These are phyloP conservation scores for Stramonita haemastoma DNA, from an alignment of 2,888 invertebrate genomes.

Conservation along the genomic window DNA sequence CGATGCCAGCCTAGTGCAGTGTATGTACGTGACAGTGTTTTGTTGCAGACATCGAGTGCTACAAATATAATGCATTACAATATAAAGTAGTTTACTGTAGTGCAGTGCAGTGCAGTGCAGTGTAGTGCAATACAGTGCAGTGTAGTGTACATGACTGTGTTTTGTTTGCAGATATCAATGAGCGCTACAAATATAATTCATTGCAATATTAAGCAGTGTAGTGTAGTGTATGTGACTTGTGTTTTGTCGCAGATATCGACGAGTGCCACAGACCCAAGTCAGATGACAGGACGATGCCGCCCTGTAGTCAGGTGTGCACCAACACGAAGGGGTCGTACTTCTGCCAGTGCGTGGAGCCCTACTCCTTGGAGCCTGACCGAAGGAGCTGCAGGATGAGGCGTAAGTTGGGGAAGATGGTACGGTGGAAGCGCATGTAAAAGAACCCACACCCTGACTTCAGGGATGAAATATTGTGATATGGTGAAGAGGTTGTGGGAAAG, in stretches of 20 bases:
- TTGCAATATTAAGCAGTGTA: no score
- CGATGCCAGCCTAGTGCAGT: not conserved
- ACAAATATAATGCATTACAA: no score
- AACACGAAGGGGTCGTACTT: not conserved
- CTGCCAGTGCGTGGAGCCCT: not conserved
- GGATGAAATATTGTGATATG: no score
- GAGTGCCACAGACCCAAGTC: not conserved
- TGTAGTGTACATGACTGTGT: no score
- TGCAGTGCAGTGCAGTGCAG: no score
- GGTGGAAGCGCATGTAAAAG: not conserved
- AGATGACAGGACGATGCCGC: not conserved
- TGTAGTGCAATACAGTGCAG: no score
- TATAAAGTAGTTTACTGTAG: no score
- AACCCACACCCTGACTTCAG: no score
- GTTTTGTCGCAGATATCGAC: not conserved
- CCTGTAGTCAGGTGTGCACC: constrained; percentile 4
- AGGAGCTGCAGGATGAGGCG: not conserved
- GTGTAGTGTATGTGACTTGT: not conserved
- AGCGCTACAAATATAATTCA: no score
- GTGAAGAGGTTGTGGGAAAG: no score
- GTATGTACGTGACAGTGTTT: no score
- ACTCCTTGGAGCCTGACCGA: not conserved
- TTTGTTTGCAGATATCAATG: not conserved
- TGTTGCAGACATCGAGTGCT: no score
- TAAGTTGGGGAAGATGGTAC: not conserved